Evolutionary conservation across 2,113 vertebrate species (phyloP).

Genomic region (Tauraco erythrolophus): DNA sequence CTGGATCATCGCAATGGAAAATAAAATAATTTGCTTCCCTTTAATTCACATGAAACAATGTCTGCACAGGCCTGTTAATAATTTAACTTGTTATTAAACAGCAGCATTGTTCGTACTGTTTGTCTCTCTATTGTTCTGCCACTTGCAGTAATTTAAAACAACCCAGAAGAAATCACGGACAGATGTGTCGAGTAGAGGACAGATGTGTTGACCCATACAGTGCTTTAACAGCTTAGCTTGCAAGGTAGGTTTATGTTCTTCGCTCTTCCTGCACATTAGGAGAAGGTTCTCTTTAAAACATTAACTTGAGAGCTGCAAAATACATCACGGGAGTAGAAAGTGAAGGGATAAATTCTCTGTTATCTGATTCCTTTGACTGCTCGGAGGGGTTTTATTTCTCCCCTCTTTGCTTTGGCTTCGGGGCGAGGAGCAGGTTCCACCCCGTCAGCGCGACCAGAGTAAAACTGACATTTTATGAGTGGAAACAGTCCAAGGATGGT

Average conservation of each 20-base stretch:
- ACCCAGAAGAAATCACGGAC: neutral
- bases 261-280: neutral
- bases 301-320: neutral
- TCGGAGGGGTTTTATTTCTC: neutral
- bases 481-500: constrained; percentile 37
- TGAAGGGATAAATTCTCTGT: neutral
- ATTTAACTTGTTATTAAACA: constrained; percentile 38
- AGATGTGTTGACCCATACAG: constrained; percentile 12
- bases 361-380: constrained; percentile 38
- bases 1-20: neutral
- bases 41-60: neutral
- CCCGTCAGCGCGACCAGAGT: neutral
- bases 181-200: neutral
- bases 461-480: constrained; percentile 53
- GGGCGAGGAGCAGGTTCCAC: neutral
- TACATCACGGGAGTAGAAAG: neutral
- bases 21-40: neutral
- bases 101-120: constrained; percentile 33
- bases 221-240: neutral
- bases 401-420: constrained; percentile 5
- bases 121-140: constrained; percentile 36
- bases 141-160: constrained; percentile 33
- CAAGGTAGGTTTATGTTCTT: neutral
- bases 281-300: neutral
- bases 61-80: constrained; percentile 33